Conservation (phyloP, 1,140 invertebrate genomes). For the Ctenoplectra terminalis region DNA sequence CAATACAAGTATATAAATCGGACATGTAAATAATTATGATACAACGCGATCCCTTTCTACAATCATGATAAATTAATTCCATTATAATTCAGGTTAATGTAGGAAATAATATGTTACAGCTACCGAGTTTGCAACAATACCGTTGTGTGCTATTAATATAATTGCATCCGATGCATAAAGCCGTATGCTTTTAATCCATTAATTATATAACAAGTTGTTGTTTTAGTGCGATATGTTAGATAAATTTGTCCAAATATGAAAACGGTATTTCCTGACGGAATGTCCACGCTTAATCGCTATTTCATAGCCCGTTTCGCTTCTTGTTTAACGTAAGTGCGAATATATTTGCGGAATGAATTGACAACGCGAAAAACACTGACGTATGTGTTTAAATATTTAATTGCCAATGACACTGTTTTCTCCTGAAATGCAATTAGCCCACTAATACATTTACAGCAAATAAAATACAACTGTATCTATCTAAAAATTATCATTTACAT, state of each 20-base stretch:
- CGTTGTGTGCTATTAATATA: neutral
- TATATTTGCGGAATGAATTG: too few relatives aligned
- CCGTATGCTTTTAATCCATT: neutral
- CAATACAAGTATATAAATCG: too few relatives aligned
- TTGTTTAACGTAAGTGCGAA: too few relatives aligned
- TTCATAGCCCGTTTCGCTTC: neutral
- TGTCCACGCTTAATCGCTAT: neutral
- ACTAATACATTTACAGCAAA: too few relatives aligned
- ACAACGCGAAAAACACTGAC: too few relatives aligned
- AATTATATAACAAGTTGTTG: slow-evolving; percentile 9
- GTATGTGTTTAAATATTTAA: too few relatives aligned
- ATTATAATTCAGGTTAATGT: neutral
- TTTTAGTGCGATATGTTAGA: neutral
- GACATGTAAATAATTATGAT: neutral
- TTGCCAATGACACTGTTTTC: too few relatives aligned
- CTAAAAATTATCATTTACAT: too few relatives aligned
- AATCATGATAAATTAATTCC: slow-evolving; percentile 3
- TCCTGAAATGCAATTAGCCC: too few relatives aligned
- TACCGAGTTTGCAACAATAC: neutral
- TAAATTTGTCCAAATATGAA: neutral
- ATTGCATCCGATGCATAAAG: neutral
- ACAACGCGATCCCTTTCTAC: neutral
- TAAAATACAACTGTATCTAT: too few relatives aligned
- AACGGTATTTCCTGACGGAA: neutral
- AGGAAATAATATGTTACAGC: neutral